Percentiles rank a stretch among this genome's conserved stretches.
Evolutionary conservation across 1,140 invertebrate genomes (phyloP).

Genomic region (Sarcophaga peregrina): DNA sequence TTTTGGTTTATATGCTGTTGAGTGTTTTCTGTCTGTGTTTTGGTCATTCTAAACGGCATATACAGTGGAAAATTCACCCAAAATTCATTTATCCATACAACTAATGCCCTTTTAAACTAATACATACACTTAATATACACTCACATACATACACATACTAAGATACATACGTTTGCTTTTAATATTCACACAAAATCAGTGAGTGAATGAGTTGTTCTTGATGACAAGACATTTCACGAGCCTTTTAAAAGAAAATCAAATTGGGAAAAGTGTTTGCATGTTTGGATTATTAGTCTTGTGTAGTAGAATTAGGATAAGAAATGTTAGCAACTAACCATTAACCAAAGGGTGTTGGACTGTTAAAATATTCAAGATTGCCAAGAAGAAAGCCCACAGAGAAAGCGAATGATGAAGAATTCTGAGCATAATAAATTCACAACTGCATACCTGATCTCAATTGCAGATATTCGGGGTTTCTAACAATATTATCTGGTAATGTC

Average conservation of each 20-base stretch:
- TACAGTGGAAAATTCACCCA: background rate
- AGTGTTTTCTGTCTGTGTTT: constrained; percentile 26
- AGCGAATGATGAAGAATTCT: too few species aligned
- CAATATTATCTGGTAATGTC: too few species aligned
- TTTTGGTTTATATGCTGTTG: constrained; percentile 25
- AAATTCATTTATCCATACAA: background rate
- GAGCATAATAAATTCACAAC: too few species aligned
- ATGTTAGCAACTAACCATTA: too few species aligned
- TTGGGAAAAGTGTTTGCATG: background rate
- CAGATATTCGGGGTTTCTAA: too few species aligned
- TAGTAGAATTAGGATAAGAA: too few species aligned
- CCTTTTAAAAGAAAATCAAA: background rate
- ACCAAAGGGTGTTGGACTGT: too few species aligned
- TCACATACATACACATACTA: background rate
- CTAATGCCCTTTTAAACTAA: too few species aligned
- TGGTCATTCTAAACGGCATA: background rate
- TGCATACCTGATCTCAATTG: too few species aligned
- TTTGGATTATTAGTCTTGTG: too few species aligned
- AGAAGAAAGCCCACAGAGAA: too few species aligned
- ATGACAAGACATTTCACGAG: background rate
- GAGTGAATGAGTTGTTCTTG: background rate
- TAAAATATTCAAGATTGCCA: too few species aligned
- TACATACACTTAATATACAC: background rate
- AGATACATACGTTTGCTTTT: background rate
- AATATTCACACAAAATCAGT: background rate